These are phyloP conservation scores for Mungos mungo DNA, from an alignment of 2,113 vertebrate species.

Conservation along the genomic window DNA sequence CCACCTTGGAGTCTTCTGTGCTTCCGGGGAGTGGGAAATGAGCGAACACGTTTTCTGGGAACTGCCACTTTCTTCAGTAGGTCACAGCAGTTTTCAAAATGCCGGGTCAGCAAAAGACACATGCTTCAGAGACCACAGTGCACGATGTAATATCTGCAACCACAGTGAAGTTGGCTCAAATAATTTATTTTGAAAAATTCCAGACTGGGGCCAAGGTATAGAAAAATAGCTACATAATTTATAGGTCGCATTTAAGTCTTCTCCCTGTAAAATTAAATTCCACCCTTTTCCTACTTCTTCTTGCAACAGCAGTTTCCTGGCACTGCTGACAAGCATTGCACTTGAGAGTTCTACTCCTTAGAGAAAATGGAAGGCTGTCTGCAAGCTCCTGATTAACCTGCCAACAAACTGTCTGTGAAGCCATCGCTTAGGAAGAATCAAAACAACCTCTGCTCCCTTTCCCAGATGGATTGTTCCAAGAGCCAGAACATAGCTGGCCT, in stretches of 20 bases:
- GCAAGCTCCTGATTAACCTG: neutral
- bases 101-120: constrained; percentile 59
- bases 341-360: neutral
- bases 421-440: neutral
- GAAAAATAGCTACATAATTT: constrained; percentile 69
- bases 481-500: neutral
- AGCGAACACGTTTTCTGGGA: neutral
- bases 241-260: constrained; percentile 57
- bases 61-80: neutral
- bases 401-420: neutral
- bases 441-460: neutral
- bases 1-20: neutral
- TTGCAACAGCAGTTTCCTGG: constrained; percentile 56
- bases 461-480: neutral
- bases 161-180: constrained; percentile 57
- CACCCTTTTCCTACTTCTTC: neutral
- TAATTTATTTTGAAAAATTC: constrained; percentile 64
- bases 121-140: constrained; percentile 43
- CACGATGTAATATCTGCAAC: constrained; percentile 54
- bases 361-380: neutral
- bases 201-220: constrained; percentile 63
- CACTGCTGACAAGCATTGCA: neutral
- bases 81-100: constrained; percentile 15
- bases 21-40: neutral
- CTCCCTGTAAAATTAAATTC: constrained; percentile 45